Evolutionary conservation across 2,888 invertebrate species (phyloP).

Genomic region (Dastarcus helophoroides): DNA sequence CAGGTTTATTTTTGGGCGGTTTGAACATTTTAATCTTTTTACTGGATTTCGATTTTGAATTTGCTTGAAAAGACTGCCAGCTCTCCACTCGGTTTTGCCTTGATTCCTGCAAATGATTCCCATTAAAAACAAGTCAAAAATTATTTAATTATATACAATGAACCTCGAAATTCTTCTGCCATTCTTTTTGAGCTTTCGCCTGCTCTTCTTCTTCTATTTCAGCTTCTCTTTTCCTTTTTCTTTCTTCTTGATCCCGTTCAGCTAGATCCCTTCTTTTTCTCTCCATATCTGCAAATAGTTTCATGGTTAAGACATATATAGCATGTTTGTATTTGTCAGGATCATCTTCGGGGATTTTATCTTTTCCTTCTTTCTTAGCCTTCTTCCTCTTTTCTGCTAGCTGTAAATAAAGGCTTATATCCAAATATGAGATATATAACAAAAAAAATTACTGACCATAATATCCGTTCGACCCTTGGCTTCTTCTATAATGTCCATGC

Average conservation of each 20-base stretch:
- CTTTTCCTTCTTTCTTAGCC: conserved; percentile 81
- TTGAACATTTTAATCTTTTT: conserved; percentile 76
- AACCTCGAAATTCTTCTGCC: conserved; percentile 98
- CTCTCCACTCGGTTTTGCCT: conserved; percentile 84
- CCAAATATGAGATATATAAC: not conserved
- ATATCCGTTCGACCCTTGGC: conserved; percentile 90
- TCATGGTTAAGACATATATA: conserved; percentile 97
- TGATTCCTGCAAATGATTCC: conserved; percentile 64
- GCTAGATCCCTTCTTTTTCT: conserved; percentile 79
- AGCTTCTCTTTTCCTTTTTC: conserved; percentile 86
- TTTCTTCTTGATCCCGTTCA: conserved; percentile 81
- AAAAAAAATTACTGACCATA: conserved; percentile 49
- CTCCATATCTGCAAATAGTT: conserved; percentile 91
- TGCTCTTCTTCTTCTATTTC: conserved; percentile 90
- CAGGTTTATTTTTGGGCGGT: conserved; percentile 88
- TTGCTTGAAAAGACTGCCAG: conserved; percentile 84
- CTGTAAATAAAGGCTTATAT: conserved; percentile 38
- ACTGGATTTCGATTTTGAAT: conserved; percentile 55
- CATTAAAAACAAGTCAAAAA: conserved; percentile 8
- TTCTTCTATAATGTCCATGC: conserved; percentile 93
- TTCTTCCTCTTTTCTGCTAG: conserved; percentile 90
- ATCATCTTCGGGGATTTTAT: conserved; percentile 78
- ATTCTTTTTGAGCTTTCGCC: conserved; percentile 82
- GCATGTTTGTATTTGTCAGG: conserved; percentile 81
- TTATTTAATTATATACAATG: too few species aligned